Conservation (phyloP, 2,113 vertebrate species). For the Myotis brandtii region DNA sequence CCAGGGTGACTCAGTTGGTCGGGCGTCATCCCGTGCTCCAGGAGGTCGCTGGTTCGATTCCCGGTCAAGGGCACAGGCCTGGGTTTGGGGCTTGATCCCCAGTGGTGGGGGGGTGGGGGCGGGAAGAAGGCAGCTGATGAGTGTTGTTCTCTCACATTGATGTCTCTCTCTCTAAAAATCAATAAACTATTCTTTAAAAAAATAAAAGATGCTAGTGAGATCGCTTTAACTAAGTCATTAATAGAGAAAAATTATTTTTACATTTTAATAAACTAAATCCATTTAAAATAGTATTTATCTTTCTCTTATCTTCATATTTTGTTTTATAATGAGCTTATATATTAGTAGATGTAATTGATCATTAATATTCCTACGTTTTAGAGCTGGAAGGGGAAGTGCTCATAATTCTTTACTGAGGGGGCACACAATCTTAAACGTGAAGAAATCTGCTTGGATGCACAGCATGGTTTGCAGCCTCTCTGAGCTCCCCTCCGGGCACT, state of each 20-base stretch:
- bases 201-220: not conserved
- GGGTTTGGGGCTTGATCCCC: too few species aligned
- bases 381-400: not conserved
- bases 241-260: not conserved
- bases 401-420: not conserved
- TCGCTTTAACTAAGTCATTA: not conserved
- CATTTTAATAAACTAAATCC: not conserved
- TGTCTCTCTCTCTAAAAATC: too few species aligned
- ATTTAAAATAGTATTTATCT: not conserved
- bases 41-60: too few species aligned
- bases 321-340: not conserved
- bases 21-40: too few species aligned
- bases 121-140: too few species aligned
- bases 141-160: too few species aligned
- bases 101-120: too few species aligned
- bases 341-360: not conserved
- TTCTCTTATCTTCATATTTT: not conserved
- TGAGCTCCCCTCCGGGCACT: fast-evolving
- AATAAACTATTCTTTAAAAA: too few species aligned
- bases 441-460: not conserved
- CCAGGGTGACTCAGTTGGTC: too few species aligned
- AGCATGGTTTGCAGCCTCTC: not conserved
- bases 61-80: too few species aligned
- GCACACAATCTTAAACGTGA: not conserved
- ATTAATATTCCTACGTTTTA: not conserved